Evolutionary conservation across 2,888 invertebrate species (phyloP).

Genomic region (Panorpa germanica): DNA sequence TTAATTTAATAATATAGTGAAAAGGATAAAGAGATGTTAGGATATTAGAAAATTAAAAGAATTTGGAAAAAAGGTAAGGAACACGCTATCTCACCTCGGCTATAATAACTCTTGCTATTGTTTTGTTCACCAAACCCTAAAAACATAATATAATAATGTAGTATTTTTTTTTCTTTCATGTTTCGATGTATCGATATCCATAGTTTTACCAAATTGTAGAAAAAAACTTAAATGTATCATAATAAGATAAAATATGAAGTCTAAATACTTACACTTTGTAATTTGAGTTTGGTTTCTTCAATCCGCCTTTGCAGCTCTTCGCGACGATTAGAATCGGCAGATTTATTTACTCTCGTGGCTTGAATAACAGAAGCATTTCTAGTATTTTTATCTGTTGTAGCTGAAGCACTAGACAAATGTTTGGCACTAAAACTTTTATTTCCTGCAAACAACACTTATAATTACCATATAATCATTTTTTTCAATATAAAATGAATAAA

Average conservation of each 20-base stretch:
- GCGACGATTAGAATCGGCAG: conserved; percentile 39
- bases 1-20: too few species aligned
- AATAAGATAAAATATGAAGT: conserved; percentile 2
- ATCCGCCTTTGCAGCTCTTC: conserved; percentile 68
- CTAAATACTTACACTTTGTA: conserved; percentile 57
- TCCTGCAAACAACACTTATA: conserved; percentile 17
- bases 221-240: neutral
- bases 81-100: too few species aligned
- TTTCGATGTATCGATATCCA: too few species aligned
- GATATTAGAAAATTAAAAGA: too few species aligned
- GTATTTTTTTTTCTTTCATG: too few species aligned
- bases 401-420: conserved; percentile 19
- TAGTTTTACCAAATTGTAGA: too few species aligned
- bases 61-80: too few species aligned
- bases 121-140: too few species aligned
- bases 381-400: conserved; percentile 19
- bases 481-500: conserved; percentile 6
- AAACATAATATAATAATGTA: too few species aligned
- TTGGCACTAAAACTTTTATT: conserved; percentile 46
- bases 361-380: conserved; percentile 21
- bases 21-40: too few species aligned
- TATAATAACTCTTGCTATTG: too few species aligned
- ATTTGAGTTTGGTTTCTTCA: conserved; percentile 65
- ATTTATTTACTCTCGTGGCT: conserved; percentile 25
- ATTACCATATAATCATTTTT: conserved; percentile 1